Evolutionary conservation across 2,113 vertebrate genomes (phyloP).

Genomic region (Misgurnus mizolepis): DNA sequence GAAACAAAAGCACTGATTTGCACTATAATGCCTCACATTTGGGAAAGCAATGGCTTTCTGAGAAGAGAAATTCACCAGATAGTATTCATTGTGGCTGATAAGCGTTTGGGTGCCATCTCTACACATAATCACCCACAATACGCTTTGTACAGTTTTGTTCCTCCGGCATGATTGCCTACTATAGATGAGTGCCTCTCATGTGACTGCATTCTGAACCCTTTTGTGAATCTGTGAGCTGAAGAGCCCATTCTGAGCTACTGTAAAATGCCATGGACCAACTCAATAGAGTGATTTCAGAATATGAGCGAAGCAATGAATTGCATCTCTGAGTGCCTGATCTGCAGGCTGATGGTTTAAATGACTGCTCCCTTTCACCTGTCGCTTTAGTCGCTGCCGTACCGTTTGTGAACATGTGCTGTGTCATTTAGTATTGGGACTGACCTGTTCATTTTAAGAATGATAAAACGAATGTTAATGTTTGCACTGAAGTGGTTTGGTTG

Average conservation of each 20-base stretch:
- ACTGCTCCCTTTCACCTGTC: conserved; percentile 29
- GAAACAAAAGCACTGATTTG: background rate
- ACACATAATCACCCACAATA: background rate
- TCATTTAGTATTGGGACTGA: background rate
- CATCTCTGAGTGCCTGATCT: conserved; percentile 30
- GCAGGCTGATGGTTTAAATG: conserved; percentile 34
- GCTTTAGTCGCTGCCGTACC: background rate
- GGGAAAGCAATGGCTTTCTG: conserved; percentile 7
- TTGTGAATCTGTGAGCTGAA: background rate
- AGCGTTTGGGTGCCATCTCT: background rate
- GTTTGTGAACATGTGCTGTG: background rate
- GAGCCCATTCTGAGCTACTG: conserved; percentile 11
- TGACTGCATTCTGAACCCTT: conserved; percentile 4
- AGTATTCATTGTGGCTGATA: background rate
- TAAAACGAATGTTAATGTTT: too few relatives aligned
- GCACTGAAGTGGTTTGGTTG: background rate
- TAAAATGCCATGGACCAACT: conserved; percentile 17
- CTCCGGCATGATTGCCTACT: background rate
- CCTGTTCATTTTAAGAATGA: background rate
- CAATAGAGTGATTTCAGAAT: conserved; percentile 13
- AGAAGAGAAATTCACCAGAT: background rate
- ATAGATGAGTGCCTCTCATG: conserved; percentile 13
- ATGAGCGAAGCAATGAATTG: conserved; percentile 9
- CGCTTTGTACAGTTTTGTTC: background rate
- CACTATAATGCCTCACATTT: background rate